phyloP scores from a whole-genome alignment of 2,797 vertebrate species.

The Micropoecilia bifurca region DNA sequence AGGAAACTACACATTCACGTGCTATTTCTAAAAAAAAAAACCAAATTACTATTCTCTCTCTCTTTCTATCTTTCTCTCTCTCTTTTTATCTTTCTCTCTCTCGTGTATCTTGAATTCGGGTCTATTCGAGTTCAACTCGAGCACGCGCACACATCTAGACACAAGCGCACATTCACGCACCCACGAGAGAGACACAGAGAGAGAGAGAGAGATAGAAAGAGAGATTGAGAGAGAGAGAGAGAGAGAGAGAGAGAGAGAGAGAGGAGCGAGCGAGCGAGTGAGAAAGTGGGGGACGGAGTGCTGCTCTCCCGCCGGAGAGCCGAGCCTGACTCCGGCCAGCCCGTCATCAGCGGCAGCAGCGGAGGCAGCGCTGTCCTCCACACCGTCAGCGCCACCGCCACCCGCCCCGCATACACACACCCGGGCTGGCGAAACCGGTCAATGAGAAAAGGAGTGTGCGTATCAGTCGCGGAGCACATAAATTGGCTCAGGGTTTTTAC shows the following conservation, averaged over 20 bases:
- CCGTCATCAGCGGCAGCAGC: background rate
- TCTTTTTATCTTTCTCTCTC: background rate
- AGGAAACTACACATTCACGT: slow-evolving; percentile 5
- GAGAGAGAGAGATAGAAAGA: slow-evolving; percentile 8
- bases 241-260: slow-evolving; percentile 6
- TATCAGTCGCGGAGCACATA: slow-evolving; percentile 20
- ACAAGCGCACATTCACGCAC: background rate
- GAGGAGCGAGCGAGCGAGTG: slow-evolving; percentile 24
- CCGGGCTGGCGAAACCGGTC: slow-evolving; percentile 49
- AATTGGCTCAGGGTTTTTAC: slow-evolving; percentile 25
- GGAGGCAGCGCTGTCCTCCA: slow-evolving; percentile 52
- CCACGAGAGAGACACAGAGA: background rate
- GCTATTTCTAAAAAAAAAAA: slow-evolving; percentile 1
- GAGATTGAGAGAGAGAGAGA: slow-evolving; percentile 15
- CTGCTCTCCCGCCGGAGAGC: slow-evolving; percentile 54
- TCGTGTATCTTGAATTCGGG: slow-evolving; percentile 5
- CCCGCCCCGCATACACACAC: slow-evolving; percentile 42
- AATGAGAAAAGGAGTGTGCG: slow-evolving; percentile 8
- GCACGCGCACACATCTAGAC: background rate
- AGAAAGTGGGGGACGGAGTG: slow-evolving; percentile 51
- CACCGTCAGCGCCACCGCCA: slow-evolving; percentile 37
- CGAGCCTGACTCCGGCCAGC: slow-evolving; percentile 63
- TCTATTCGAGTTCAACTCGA: slow-evolving; percentile 38
- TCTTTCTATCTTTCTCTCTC: slow-evolving; percentile 1
- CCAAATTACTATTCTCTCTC: background rate